A percentile compares a stretch with the other conserved stretches of the same genome.
Evolutionary conservation across 2,888 invertebrate species (phyloP).

Genomic region (Tenthredo notha): DNA sequence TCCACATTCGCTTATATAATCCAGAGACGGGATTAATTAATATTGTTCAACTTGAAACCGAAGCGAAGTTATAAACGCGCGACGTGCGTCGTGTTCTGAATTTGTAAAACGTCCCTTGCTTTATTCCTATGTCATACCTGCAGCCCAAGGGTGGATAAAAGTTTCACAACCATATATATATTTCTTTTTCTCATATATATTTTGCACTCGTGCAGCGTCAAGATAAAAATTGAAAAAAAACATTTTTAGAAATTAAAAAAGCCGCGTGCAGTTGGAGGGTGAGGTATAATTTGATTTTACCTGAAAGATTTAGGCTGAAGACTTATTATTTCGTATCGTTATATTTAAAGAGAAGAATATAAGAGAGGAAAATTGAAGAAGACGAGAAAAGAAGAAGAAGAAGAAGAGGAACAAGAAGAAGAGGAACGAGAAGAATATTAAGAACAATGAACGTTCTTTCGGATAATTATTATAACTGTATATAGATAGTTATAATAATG

Average conservation of each 20-base stretch:
- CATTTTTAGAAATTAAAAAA: neutral
- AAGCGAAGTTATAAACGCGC: neutral
- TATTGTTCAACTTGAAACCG: slow-evolving; percentile 25
- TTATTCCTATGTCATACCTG: neutral
- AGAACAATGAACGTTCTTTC: neutral
- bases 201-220: neutral
- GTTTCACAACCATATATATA: neutral
- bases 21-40: slow-evolving; percentile 22
- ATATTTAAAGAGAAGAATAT: neutral
- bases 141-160: slow-evolving; percentile 7
- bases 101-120: neutral
- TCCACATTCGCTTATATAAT: slow-evolving; percentile 5
- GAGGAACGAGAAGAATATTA: slow-evolving; percentile 5
- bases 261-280: slow-evolving; percentile 10
- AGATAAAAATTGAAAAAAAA: no score
- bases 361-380: neutral
- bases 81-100: neutral
- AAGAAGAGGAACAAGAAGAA: neutral
- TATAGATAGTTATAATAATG: neutral
- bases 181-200: neutral
- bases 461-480: neutral
- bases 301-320: neutral
- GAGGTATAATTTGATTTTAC: neutral
- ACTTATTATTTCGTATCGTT: neutral
- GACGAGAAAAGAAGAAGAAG: neutral